Evolutionary conservation across 2,113 vertebrate species (phyloP), one percentile per base, ranked within the genome.

Genomic region (Coturnix japonica): DNA sequence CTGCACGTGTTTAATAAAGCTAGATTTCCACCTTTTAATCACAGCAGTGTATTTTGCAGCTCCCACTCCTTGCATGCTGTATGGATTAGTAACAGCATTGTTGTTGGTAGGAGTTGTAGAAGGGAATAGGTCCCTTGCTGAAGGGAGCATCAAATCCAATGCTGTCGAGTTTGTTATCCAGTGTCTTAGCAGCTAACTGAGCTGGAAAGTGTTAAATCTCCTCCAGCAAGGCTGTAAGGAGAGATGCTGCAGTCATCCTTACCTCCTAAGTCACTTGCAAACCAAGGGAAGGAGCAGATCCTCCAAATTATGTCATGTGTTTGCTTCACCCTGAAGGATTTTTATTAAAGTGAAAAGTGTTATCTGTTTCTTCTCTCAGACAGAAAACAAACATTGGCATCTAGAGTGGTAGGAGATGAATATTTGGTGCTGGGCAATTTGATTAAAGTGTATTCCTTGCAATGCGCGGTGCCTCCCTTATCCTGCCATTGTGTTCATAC

Each of bases 401-500:
- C 46, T 89, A 61, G 67, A 81, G 85, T 75, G 79, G 47, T 93
- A 31, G 70, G 89, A 92, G 92, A 89, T 7, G 61, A 94, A 91
- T 81, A 77, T 77, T 90, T 92, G 56, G 91, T 92, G 77, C 83
- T 87, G 91, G 89, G 92, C 86, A 94, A 56, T 76, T 90, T 90
- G 95, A 97, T 93, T 95, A 93, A 95, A 95, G 89, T 90, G 37
- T 93, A 92, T 95, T 95, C 87, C 93, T 85, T 91, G 81, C 86
- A 95, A 89, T 82, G 83, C 94, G 84, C 0, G 86, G 91, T 95
- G 90, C 94, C 95, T 96, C 96, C 96, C 96, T 96, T 95, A 96
- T 97, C 96, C 96, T 97, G 96, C 67, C 93, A 96, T 97, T 97
- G 95, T 96, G 72, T 93, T 96, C 86, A 77, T 87, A 63, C 65